A percentile compares a stretch with the other conserved stretches of the same genome.
Conservation (phyloP, 1,140 invertebrate species). For the Drosophila mayri region DNA sequence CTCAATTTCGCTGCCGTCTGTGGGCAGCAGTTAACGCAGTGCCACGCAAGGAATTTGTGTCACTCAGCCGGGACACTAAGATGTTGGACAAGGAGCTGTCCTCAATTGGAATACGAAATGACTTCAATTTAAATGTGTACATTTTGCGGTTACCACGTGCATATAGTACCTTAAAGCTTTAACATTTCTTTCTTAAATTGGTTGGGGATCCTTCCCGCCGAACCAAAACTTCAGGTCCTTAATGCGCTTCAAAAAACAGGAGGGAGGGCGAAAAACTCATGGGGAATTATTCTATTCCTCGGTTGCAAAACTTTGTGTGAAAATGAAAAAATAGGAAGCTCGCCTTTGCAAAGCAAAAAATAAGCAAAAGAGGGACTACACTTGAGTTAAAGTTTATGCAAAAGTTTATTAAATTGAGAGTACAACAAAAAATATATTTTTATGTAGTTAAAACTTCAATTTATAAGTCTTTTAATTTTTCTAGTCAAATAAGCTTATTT, state of each 20-base stretch:
- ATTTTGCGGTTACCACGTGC: background rate
- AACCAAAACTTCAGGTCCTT: constrained; percentile 49
- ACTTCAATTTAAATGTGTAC: constrained; percentile 54
- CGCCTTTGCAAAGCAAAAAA: constrained; percentile 1
- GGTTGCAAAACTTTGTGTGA: constrained; percentile 47
- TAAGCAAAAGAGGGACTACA: background rate
- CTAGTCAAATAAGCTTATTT: background rate
- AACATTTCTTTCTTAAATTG: constrained; percentile 9
- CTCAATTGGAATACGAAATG: constrained; percentile 55
- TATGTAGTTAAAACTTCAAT: background rate
- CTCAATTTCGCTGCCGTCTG: constrained; percentile 65
- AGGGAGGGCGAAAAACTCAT: constrained; percentile 8
- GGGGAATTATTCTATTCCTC: constrained; percentile 25
- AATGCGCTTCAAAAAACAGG: constrained; percentile 47
- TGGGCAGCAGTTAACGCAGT: constrained; percentile 42
- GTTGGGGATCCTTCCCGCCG: constrained; percentile 1
- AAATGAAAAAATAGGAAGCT: constrained; percentile 43
- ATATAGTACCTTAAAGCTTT: constrained; percentile 18
- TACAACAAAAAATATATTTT: too few relatives aligned
- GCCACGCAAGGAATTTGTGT: constrained; percentile 62
- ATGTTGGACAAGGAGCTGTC: constrained; percentile 38
- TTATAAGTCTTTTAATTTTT: too few relatives aligned
- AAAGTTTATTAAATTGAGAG: background rate
- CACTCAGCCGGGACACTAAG: constrained; percentile 50
- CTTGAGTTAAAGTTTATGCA: background rate